Conservation (phyloP, 1,140 invertebrate genomes). For the Anadara kagoshimensis region DNA sequence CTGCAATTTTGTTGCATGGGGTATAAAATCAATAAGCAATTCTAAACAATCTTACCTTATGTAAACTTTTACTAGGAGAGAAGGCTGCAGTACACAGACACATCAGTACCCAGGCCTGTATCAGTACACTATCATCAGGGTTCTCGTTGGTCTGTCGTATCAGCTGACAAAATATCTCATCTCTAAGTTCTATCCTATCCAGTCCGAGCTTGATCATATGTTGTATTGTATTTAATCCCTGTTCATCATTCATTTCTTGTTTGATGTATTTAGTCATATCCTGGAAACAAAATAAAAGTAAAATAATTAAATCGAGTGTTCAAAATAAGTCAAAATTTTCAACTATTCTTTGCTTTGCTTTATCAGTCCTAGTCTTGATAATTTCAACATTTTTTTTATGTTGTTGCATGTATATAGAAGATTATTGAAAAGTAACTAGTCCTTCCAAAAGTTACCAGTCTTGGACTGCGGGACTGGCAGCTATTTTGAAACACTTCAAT, state of each 20-base stretch:
- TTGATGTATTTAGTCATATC: conserved; percentile 96
- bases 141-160: conserved; percentile 99
- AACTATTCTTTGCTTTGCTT: background rate
- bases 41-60: conserved; percentile 80
- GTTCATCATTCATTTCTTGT: conserved; percentile 91
- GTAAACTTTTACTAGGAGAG: conserved; percentile 90
- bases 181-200: conserved; percentile 93
- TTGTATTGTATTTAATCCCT: conserved; percentile 96
- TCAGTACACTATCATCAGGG: conserved; percentile 83
- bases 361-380: background rate
- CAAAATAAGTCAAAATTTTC: background rate
- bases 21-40: background rate
- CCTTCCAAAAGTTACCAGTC: too few species aligned
- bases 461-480: too few species aligned
- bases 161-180: conserved; percentile 98
- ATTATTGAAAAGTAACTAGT: too few species aligned
- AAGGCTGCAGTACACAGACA: conserved; percentile 93
- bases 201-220: conserved; percentile 96
- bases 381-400: background rate
- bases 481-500: too few species aligned
- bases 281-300: conserved; percentile 80
- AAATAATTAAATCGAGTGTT: background rate
- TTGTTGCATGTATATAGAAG: background rate
- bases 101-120: conserved; percentile 88
- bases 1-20: too few species aligned